These are phyloP conservation scores for Parazoanthus darwini DNA, from an alignment of 92 coral and sea anemone genomes.

Conservation along the genomic window DNA sequence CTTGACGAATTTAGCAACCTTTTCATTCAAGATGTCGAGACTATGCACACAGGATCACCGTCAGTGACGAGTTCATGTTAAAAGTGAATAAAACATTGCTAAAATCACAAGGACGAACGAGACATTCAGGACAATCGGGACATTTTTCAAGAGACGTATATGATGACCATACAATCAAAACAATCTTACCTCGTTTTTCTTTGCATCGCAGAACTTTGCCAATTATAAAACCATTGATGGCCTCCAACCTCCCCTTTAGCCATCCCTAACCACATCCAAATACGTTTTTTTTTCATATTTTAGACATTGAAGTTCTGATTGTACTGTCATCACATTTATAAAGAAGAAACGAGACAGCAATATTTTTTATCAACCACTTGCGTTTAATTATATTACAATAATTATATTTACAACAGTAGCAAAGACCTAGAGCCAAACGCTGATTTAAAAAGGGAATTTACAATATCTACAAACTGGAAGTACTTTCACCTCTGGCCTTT, in stretches of 20 bases:
- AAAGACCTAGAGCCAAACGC: too few relatives aligned
- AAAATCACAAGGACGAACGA: neutral
- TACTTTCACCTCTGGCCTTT: neutral
- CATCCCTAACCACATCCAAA: slow-evolving; percentile 27
- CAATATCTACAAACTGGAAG: too few relatives aligned
- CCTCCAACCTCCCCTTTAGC: slow-evolving; percentile 32
- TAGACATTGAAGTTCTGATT: neutral
- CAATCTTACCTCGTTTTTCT: slow-evolving; percentile 17
- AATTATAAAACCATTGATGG: neutral
- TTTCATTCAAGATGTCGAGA: slow-evolving; percentile 1
- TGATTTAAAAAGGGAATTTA: too few relatives aligned
- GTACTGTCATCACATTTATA: neutral
- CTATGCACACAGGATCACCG: neutral
- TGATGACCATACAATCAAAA: slow-evolving; percentile 18
- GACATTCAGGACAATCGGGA: neutral
- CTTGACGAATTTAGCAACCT: slow-evolving; percentile 19
- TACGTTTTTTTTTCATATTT: neutral
- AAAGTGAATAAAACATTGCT: neutral
- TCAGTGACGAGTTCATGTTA: neutral
- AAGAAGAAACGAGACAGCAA: neutral
- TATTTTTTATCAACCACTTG: too few relatives aligned
- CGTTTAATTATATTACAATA: too few relatives aligned
- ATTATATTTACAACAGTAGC: too few relatives aligned
- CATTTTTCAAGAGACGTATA: neutral
- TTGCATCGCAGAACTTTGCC: slow-evolving; percentile 13